Base-by-base conservation (phyloP, 2,888 invertebrate species). In the Teleiodes luculella region DNA sequence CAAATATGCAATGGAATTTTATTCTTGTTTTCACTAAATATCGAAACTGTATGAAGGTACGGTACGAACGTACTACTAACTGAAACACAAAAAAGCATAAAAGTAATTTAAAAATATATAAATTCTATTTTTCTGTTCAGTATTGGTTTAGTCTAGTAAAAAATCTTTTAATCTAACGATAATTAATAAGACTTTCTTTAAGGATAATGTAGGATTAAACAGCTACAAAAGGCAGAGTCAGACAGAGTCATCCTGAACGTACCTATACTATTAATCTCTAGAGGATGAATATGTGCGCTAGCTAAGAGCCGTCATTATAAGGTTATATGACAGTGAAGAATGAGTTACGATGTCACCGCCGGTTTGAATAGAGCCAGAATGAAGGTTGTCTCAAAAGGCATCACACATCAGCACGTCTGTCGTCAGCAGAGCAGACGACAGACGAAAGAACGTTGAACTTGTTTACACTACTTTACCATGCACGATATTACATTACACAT, bases 241-340 rank as follows among this genome's bases (percentile, higher is more conserved):
- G n/a, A 31, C 16, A 31, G 24, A 24, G 28, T 43, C 43, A 36
- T 48, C 48, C 48, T 48, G 30, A 20, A 48, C 35, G 16, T 37
- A n/a, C n/a, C n/a, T n/a, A n/a, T n/a, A n/a, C n/a, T n/a, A 49
- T 37, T 49, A 49, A 49, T 49, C 49, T 49, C n/a, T 37, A 8
- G 49, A 13, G 41, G 41, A 51, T 41, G 36, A 51, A 39, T 41
- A 41, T 31, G 31, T 41, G 31, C n/a, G 48, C 13, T 13, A 37
- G 36, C 36, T 49, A 37, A 49, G 43, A 28, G 7, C 0, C 49
- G 37, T 37, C 28, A 31, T 39, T 47, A 43, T 48, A 30, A 48
- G 52, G 53, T 56, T 57, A 58, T 55, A 60, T 58, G 61, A 58
- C 62, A 58, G 54, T 61, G 59, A 61, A 56, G 53, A 59, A 62